Evolutionary conservation across 2,113 vertebrate species (phyloP), one percentile per base, ranked within the genome.

Genomic region (Colaptes auratus): DNA sequence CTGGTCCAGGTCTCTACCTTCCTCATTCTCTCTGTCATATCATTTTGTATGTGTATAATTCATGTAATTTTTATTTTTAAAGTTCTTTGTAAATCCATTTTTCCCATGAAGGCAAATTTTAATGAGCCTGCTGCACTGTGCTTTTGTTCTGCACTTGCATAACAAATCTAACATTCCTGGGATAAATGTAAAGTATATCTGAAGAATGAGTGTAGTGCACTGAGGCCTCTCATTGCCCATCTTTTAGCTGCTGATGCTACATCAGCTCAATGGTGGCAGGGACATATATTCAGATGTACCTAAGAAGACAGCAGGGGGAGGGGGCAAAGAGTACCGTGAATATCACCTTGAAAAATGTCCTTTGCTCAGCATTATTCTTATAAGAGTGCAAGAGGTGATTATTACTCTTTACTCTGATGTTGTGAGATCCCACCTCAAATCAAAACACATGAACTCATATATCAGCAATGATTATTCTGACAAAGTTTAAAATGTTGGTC

Each of bases 101-200:
- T 71, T 89, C 61, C 89, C 58, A 90, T 23, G n/a, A 95, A 89
- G 25, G 65, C 16, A 42, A 58, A 12, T 75, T 92, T 89, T 75
- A 84, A 89, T 71, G 53, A 89, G 28, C 3, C 7, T 58, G 11
- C 7, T 58, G 11, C 19, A 42, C 19, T 72, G 31, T 36, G 35
- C 18, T 90, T 91, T 61, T 17, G 36, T 71, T 89, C 58, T 86
- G 53, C 6, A 64, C 36, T 90, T 86, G 30, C 7, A 31, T 66
- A 90, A 78, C 75, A 92, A 78, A 90, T 78, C 77, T 72, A 70
- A 64, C 81, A 84, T 84, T 92, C 61, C 36, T 64, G 53, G 19
- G 36, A 64, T 1, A 2, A 50, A 9, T 16, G 24, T 14, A 48
- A 27, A 53, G 35, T 33, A 6, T 52, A 67, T 48, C 58, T 86